These are phyloP conservation scores for Hipposideros armiger DNA, from an alignment of 2,113 vertebrate genomes.

Conservation along the genomic window DNA sequence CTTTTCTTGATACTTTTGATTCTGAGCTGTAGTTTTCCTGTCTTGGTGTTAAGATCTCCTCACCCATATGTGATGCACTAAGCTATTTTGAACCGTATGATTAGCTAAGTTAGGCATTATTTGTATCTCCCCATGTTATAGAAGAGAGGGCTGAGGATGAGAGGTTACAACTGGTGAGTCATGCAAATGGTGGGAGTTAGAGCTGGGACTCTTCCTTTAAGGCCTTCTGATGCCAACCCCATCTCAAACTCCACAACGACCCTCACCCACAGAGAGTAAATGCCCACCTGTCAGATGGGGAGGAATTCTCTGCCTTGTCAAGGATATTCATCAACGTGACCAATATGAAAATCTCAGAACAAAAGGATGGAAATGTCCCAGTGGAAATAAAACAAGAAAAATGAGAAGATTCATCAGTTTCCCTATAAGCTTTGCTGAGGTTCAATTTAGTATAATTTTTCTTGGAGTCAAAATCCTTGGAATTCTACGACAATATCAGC, in stretches of 20 bases:
- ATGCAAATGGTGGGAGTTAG: not conserved
- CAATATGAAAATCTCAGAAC: not conserved
- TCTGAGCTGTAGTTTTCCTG: not conserved
- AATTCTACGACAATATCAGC: not conserved
- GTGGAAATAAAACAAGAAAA: constrained; percentile 10
- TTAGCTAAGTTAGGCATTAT: not conserved
- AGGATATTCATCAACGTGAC: not conserved
- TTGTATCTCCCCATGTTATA: not conserved
- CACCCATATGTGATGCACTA: too few species aligned
- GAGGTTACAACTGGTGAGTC: not conserved
- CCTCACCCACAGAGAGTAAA: not conserved
- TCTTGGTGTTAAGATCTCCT: not conserved
- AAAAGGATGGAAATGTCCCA: not conserved
- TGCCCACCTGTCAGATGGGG: not conserved
- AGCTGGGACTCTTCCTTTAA: not conserved
- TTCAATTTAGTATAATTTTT: not conserved
- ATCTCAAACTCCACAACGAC: not conserved
- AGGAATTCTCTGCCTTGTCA: not conserved
- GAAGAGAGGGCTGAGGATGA: not conserved
- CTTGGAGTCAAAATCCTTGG: constrained; percentile 2
- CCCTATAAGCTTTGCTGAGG: not conserved
- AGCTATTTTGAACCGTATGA: not conserved
- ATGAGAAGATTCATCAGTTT: not conserved
- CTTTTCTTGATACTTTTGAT: not conserved
- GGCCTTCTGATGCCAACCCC: not conserved